These are phyloP conservation scores for Hormaphis cornu DNA, from an alignment of 1,140 invertebrate genomes.

Conservation along the genomic window DNA sequence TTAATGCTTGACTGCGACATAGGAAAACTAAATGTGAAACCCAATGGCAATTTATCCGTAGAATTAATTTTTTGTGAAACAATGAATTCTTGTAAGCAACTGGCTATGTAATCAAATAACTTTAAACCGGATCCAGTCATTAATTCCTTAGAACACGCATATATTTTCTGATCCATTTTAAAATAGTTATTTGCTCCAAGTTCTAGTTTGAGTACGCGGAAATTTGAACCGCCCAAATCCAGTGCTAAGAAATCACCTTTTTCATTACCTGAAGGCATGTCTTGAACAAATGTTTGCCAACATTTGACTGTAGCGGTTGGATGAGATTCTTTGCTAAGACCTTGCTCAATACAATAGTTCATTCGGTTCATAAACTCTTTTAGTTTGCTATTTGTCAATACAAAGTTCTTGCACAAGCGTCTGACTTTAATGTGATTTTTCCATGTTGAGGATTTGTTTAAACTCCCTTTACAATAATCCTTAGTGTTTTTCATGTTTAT, in stretches of 20 bases:
- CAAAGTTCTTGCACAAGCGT: background rate
- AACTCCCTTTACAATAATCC: background rate
- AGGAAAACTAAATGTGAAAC: slow-evolving; percentile 78
- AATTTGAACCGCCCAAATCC: slow-evolving; percentile 74
- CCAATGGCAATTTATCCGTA: slow-evolving; percentile 60
- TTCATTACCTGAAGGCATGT: slow-evolving; percentile 52
- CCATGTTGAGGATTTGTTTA: background rate
- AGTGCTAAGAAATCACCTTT: slow-evolving; percentile 62
- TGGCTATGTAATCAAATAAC: slow-evolving; percentile 66
- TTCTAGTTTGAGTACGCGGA: slow-evolving; percentile 58
- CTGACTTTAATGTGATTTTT: background rate
- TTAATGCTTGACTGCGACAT: slow-evolving; percentile 62
- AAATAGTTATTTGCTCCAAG: slow-evolving; percentile 45
- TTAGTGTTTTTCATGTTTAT: no score
- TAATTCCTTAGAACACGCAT: slow-evolving; percentile 80
- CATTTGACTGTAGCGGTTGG: slow-evolving; percentile 70
- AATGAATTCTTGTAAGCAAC: slow-evolving; percentile 61
- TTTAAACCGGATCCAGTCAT: slow-evolving; percentile 78
- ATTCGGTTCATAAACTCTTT: slow-evolving; percentile 46
- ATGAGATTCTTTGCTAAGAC: slow-evolving; percentile 67
- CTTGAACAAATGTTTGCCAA: slow-evolving; percentile 83
- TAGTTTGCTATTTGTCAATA: background rate
- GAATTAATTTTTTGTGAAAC: slow-evolving; percentile 43
- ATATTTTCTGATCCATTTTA: slow-evolving; percentile 87
- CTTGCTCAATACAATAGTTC: slow-evolving; percentile 63